A percentile compares a stretch with the other conserved stretches of the same genome.
Conservation (phyloP, 1,140 invertebrate genomes). For the Dysdera silvatica region DNA sequence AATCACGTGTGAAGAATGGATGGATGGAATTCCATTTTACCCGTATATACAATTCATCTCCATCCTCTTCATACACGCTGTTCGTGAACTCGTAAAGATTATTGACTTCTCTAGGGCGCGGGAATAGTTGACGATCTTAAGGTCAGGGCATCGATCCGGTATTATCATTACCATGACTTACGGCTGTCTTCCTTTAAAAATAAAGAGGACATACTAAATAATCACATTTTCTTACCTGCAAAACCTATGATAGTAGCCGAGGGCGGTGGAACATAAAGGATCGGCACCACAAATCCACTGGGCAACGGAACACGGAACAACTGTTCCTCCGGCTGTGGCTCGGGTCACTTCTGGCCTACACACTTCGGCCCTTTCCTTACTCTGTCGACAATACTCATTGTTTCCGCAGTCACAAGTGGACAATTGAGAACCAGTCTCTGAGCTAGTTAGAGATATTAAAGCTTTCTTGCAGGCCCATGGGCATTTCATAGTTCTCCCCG, state of each 20-base stretch:
- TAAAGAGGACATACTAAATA: too few relatives aligned
- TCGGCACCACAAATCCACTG: constrained; percentile 70
- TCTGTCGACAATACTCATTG: constrained; percentile 54
- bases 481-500: constrained; percentile 47
- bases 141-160: too few relatives aligned
- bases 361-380: constrained; percentile 60
- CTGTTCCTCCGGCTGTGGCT: constrained; percentile 55
- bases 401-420: constrained; percentile 65
- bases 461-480: constrained; percentile 62
- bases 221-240: too few relatives aligned
- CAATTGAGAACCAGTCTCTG: constrained; percentile 64
- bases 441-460: constrained; percentile 65
- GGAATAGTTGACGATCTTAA: too few relatives aligned
- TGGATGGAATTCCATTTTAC: too few relatives aligned
- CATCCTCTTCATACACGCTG: too few relatives aligned
- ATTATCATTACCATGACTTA: too few relatives aligned
- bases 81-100: too few relatives aligned
- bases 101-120: too few relatives aligned
- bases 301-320: constrained; percentile 63
- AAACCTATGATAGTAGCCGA: constrained; percentile 61
- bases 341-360: constrained; percentile 58
- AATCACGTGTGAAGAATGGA: too few relatives aligned
- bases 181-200: too few relatives aligned
- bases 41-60: too few relatives aligned
- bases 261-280: constrained; percentile 61